Conservation (phyloP, 2,113 vertebrate species). For the Brachyistius frenatus region DNA sequence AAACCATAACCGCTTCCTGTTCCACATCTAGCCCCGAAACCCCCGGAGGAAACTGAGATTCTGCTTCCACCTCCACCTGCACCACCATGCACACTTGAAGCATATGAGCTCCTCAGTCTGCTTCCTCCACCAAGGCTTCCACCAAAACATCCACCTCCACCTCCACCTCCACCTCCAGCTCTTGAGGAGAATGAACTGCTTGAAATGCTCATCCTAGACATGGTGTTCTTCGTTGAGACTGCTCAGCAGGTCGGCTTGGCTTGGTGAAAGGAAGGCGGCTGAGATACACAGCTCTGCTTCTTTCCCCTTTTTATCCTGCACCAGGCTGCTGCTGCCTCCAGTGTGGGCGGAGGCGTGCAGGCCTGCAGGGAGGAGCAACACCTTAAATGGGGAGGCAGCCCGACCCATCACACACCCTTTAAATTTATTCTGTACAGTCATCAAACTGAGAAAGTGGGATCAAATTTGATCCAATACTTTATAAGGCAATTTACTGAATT, state of each 20-base stretch:
- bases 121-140: too few relatives aligned
- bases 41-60: conserved; percentile 57
- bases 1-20: conserved; percentile 13
- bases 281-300: conserved; percentile 44
- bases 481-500: neutral
- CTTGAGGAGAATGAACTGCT: neutral
- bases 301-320: conserved; percentile 73
- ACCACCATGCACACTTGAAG: conserved; percentile 69
- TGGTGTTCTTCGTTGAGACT: conserved; percentile 25
- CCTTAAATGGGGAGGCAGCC: conserved; percentile 17
- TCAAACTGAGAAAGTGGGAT: conserved; percentile 15
- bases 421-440: neutral
- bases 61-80: conserved; percentile 58
- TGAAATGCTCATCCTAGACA: neutral
- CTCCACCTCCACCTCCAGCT: too few relatives aligned
- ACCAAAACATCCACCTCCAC: too few relatives aligned
- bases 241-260: conserved; percentile 54
- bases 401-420: conserved; percentile 23
- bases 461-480: neutral
- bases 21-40: conserved; percentile 13
- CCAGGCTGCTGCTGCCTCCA: conserved; percentile 16
- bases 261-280: conserved; percentile 59
- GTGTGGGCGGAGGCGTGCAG: conserved; percentile 48
- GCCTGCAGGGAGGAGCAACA: conserved; percentile 45
- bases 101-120: conserved; percentile 1